phyloP scores from a whole-genome alignment of 2,888 invertebrate species.

The Amiota mariae region DNA sequence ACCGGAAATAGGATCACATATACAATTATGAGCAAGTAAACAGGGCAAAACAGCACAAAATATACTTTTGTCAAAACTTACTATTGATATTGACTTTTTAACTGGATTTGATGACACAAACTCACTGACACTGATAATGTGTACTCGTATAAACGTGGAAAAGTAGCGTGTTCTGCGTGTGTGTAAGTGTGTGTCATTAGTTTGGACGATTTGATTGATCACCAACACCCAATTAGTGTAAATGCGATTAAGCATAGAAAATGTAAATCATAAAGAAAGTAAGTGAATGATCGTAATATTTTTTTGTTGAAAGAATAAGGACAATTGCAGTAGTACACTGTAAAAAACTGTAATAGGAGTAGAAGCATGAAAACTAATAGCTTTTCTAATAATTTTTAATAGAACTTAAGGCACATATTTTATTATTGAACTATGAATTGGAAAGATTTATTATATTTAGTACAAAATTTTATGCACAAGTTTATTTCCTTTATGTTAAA shows the following conservation, averaged over 20 bases:
- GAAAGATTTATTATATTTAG: no score
- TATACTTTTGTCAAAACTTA: neutral
- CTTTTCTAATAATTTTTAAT: no score
- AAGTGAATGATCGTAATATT: constrained; percentile 23
- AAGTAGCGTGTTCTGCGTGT: constrained; percentile 29
- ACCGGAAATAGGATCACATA: constrained; percentile 63
- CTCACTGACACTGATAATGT: neutral
- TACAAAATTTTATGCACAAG: no score
- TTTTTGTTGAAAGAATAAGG: no score
- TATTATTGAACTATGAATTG: no score
- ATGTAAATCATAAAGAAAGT: constrained; percentile 40
- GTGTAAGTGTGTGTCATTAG: constrained; percentile 27
- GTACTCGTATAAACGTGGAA: no score
- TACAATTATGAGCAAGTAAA: constrained; percentile 40
- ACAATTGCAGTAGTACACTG: no score
- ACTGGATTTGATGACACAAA: constrained; percentile 52
- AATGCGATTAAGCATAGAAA: constrained; percentile 62
- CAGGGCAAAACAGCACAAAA: constrained; percentile 45
- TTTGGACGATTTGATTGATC: constrained; percentile 60
- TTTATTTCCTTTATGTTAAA: no score
- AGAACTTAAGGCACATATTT: no score
- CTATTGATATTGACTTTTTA: constrained; percentile 5
- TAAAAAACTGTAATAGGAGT: no score
- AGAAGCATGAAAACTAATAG: no score
- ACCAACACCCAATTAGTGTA: constrained; percentile 67